A percentile compares a stretch with the other conserved stretches of the same genome.
Conservation (phyloP, 2,888 invertebrate species). For the Eupithecia tripunctaria region DNA sequence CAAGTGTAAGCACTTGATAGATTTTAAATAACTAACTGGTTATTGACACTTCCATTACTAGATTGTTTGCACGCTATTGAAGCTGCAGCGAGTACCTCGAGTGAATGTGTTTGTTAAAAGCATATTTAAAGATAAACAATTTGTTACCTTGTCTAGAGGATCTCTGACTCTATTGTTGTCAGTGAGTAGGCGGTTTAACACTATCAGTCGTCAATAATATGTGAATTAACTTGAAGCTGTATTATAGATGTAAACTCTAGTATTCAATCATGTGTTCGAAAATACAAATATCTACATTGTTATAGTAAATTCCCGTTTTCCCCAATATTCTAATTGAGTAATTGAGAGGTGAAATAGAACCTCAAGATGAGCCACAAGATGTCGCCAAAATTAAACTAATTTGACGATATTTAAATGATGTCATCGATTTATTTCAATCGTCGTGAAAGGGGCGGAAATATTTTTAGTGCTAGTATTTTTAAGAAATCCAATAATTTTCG, state of each 20-base stretch:
- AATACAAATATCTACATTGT: slow-evolving; percentile 3
- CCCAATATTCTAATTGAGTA: not conserved
- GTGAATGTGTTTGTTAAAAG: not conserved
- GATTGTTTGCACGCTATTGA: no score
- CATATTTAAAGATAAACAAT: not conserved
- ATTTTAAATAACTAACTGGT: not conserved
- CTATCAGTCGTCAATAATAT: slow-evolving; percentile 3
- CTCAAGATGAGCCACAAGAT: no score
- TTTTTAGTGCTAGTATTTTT: no score
- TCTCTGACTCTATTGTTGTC: slow-evolving; percentile 12
- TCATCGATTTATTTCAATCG: no score
- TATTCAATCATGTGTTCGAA: slow-evolving; percentile 1
- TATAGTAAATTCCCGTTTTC: not conserved
- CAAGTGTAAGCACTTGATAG: no score
- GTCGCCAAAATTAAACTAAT: no score
- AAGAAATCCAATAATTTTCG: no score
- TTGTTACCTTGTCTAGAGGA: slow-evolving; percentile 12
- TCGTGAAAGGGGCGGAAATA: no score
- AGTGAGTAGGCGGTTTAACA: slow-evolving; percentile 32
- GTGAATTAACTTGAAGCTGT: not conserved
- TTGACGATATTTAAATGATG: no score
- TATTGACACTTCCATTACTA: not conserved
- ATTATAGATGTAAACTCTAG: slow-evolving; percentile 7
- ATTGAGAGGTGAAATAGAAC: not conserved
- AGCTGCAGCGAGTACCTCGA: not conserved